These are phyloP conservation scores for Dryobota labecula DNA, from an alignment of 2,888 invertebrate genomes.

Conservation along the genomic window DNA sequence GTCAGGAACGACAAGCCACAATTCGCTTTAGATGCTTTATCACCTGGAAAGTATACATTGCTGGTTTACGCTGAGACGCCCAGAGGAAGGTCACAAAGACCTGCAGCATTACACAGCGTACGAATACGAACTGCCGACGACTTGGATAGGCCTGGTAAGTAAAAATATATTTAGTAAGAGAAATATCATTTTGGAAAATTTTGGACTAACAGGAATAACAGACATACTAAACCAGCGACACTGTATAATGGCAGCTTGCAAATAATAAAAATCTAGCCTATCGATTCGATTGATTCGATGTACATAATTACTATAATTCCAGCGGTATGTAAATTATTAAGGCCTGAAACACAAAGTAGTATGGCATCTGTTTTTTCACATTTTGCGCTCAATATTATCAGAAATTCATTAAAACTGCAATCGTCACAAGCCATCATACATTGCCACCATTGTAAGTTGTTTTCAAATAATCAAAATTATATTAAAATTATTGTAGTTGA, in stretches of 20 bases:
- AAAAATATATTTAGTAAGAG: too few relatives aligned
- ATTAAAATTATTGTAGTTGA: neutral
- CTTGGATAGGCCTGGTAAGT: constrained; percentile 82
- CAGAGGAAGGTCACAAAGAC: constrained; percentile 93
- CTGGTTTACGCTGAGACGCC: constrained; percentile 95
- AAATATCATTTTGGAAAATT: neutral
- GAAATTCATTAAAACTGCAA: neutral
- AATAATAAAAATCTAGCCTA: neutral
- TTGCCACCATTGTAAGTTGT: neutral
- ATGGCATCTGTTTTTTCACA: too few relatives aligned
- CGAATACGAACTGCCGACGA: constrained; percentile 81
- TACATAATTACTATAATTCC: too few relatives aligned
- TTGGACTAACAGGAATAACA: neutral
- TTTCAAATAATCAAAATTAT: neutral
- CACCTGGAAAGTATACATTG: constrained; percentile 95
- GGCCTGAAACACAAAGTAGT: too few relatives aligned
- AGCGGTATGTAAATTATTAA: neutral
- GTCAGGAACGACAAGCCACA: constrained; percentile 92
- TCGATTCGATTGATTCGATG: too few relatives aligned
- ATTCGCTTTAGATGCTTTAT: constrained; percentile 93
- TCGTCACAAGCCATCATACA: too few relatives aligned
- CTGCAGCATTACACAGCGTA: constrained; percentile 93
- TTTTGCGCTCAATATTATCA: neutral
- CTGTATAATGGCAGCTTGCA: neutral
- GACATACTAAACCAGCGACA: neutral